phyloP scores from a whole-genome alignment of 2,797 vertebrate species.

The Petrocephalus schoutedeni region DNA sequence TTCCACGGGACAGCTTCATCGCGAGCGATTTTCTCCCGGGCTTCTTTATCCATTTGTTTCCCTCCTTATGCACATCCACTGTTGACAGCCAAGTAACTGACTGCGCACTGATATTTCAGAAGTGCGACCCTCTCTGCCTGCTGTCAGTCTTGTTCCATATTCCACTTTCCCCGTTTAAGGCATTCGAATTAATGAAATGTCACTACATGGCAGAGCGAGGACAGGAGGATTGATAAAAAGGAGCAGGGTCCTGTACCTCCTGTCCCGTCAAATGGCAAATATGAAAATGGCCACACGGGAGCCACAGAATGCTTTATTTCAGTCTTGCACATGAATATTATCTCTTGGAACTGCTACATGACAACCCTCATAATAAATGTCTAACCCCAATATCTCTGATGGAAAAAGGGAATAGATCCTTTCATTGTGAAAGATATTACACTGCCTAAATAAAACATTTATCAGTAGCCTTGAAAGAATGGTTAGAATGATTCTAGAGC shows the following conservation, averaged over 20 bases:
- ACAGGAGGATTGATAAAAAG: not conserved
- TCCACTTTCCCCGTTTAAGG: conserved; percentile 24
- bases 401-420: not conserved
- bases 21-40: not conserved
- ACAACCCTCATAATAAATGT: not conserved
- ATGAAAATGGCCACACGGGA: not conserved
- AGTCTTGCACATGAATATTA: conserved; percentile 37
- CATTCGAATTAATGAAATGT: conserved; percentile 32
- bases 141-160: conserved; percentile 23
- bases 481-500: not conserved
- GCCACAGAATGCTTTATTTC: conserved; percentile 32
- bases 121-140: conserved; percentile 6
- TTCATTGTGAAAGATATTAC: conserved; percentile 5
- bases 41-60: not conserved
- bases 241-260: not conserved
- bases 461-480: not conserved
- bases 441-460: conserved; percentile 9
- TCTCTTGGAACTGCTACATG: conserved; percentile 1
- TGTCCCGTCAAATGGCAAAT: not conserved
- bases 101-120: conserved; percentile 21
- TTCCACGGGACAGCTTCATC: not conserved
- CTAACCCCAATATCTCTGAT: not conserved
- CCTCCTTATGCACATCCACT: not conserved
- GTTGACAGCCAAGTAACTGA: conserved; percentile 11
- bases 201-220: conserved; percentile 21